Base-by-base conservation (phyloP, 2,888 invertebrate species). In the Cryptocephalus primarius region DNA sequence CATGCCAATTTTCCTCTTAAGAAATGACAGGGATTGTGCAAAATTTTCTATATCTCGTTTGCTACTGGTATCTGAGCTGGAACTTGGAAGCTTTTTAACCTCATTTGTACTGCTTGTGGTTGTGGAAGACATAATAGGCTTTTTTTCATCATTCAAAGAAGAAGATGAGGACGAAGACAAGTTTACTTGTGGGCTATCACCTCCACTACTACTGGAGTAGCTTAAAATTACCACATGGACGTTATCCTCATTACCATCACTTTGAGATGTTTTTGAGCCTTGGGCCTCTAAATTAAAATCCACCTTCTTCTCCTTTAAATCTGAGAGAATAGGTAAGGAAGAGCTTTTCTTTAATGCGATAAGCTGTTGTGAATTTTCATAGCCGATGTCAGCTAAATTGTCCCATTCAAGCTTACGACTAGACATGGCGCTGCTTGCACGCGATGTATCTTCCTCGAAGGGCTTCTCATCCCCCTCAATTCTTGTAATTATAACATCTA, bases 321-420 rank as follows among this genome's bases (percentile, higher is more conserved):
- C 49, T 11, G 49, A 33, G 12, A 57, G 22, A 33, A 46, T 53
- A 10, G 70, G 69, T 41, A 70, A 58, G 1, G 69, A 70, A 32
- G 58, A 44, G 55, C 66, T 67, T 56, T 64, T 67, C 32, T 63
- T 60, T 31, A 65, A 48, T 38, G 39, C 62, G 45, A 36, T 2
- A 36, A 36, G n/a, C 4, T 36, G n/a, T 36, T 11, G 12, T 36
- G 36, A 60, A 46, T 67, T 66, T 44, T 56, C 58, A 66, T 89
- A 90, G 0, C 90, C 90, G 40, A 90, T 86, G 71, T 90, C 90
- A 1, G 86, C 90, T 22, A 88, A 79, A 34, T 86, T 88, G 64
- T 90, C 90, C 90, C 90, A 90, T 71, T 90, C 90, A 2, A 90
- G 70, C 52, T 83, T 84, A 44, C 82, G 78, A 60, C 80, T 82